Percentiles rank a stretch among this genome's conserved stretches.
Evolutionary conservation across 2,888 invertebrate species (phyloP).

Genomic region (Arrhopalites spinosus): DNA sequence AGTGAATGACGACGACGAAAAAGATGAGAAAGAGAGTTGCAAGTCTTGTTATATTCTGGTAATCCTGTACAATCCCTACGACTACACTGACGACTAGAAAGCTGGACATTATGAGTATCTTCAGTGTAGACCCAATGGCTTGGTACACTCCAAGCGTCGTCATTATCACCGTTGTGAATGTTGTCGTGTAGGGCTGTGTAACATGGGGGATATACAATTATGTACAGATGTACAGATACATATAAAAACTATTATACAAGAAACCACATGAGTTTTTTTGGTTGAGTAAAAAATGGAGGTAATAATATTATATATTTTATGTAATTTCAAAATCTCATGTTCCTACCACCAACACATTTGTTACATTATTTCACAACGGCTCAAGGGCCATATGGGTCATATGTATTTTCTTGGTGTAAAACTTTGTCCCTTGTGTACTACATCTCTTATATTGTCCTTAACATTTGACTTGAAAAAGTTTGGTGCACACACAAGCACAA

Average conservation of each 20-base stretch:
- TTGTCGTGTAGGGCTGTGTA: constrained; percentile 36
- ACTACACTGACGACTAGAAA: constrained; percentile 35
- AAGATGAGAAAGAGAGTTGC: constrained; percentile 68
- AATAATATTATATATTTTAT: not conserved
- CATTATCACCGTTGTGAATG: constrained; percentile 41
- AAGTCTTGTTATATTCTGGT: constrained; percentile 32
- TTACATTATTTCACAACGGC: not conserved
- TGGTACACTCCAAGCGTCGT: constrained; percentile 47
- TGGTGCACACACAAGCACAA: too few relatives aligned
- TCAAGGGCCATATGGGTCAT: not conserved
- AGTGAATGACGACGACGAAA: constrained; percentile 83
- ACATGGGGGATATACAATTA: not conserved
- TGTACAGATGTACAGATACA: not conserved
- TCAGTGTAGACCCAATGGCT: constrained; percentile 41
- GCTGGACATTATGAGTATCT: constrained; percentile 36
- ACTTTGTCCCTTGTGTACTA: too few relatives aligned
- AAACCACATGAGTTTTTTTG: too few relatives aligned
- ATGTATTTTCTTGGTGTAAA: too few relatives aligned
- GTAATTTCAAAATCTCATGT: not conserved
- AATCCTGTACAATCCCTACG: constrained; percentile 34
- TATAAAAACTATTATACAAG: too few relatives aligned
- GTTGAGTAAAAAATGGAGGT: too few relatives aligned
- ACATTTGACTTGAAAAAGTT: too few relatives aligned
- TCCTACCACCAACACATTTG: not conserved
- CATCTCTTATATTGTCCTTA: too few relatives aligned